These are phyloP conservation scores for Coendou prehensilis DNA, from an alignment of 2,797 vertebrate species.

Conservation along the genomic window DNA sequence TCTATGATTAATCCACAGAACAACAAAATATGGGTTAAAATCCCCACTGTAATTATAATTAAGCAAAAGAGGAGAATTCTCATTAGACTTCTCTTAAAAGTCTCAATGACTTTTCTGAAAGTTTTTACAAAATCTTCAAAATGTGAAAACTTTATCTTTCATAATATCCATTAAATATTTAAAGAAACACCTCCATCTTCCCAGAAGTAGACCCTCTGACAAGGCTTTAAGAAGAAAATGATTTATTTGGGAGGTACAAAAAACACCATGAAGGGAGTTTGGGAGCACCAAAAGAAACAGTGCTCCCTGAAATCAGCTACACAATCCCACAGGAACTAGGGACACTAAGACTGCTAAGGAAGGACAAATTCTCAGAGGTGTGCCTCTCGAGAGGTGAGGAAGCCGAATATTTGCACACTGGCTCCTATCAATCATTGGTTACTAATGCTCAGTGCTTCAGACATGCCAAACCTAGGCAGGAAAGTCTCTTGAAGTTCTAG, in stretches of 20 bases:
- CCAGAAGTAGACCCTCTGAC: background rate
- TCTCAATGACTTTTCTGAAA: background rate
- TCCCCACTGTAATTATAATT: background rate
- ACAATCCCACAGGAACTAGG: background rate
- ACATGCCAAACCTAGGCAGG: background rate
- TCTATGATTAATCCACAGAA: background rate
- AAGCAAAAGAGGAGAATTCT: background rate
- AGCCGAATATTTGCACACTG: too few relatives aligned
- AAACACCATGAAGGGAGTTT: background rate
- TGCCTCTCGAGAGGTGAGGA: background rate
- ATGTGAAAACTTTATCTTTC: background rate
- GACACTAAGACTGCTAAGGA: background rate
- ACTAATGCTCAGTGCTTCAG: background rate
- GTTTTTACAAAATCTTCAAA: slow-evolving; percentile 36
- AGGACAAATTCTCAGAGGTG: too few relatives aligned
- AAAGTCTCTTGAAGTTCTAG: background rate
- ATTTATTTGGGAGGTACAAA: background rate
- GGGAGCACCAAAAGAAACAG: background rate
- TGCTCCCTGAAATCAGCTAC: background rate
- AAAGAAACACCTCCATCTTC: background rate
- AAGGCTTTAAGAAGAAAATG: background rate
- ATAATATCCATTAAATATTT: background rate
- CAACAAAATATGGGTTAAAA: background rate
- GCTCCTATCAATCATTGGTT: background rate
- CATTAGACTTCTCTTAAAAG: background rate